A percentile compares a stretch with the other conserved stretches of the same genome.
phyloP scores from a whole-genome alignment of 2,797 vertebrate genomes.

The Arrhamphus sclerolepis region DNA sequence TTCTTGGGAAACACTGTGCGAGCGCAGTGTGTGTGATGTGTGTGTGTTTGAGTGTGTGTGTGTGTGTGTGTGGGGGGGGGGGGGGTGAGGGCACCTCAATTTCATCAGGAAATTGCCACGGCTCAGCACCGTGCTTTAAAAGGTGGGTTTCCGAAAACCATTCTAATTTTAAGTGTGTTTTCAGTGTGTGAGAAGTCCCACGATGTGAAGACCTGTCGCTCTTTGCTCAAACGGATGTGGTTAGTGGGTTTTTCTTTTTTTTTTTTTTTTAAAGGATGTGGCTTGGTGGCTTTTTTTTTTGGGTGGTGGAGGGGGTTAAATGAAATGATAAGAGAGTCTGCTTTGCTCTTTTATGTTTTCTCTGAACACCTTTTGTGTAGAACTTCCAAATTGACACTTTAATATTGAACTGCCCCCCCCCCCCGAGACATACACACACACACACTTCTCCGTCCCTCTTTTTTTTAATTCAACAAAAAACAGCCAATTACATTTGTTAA shows the following conservation, averaged over 20 bases:
- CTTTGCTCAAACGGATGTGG: slow-evolving; percentile 26
- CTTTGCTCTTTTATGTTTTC: not conserved
- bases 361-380: too few species aligned
- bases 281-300: slow-evolving; percentile 10
- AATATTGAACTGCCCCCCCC: too few species aligned
- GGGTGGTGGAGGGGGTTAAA: slow-evolving; percentile 15
- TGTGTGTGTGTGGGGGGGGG: slow-evolving; percentile 1
- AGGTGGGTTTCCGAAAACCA: too few species aligned
- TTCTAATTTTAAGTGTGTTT: too few species aligned
- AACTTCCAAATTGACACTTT: too few species aligned
- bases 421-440: too few species aligned
- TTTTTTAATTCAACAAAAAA: too few species aligned
- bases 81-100: not conserved
- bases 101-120: slow-evolving; percentile 46
- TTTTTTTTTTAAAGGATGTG: slow-evolving; percentile 37
- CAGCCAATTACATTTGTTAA: too few species aligned
- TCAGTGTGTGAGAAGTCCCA: too few species aligned
- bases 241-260: slow-evolving; percentile 16
- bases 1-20: slow-evolving; percentile 32
- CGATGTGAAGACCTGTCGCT: not conserved
- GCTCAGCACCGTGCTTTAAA: slow-evolving; percentile 4
- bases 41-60: not conserved
- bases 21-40: too few species aligned
- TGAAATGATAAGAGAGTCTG: not conserved
- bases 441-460: too few species aligned